Evolutionary conservation across 2,888 invertebrate genomes (phyloP), one percentile per base, ranked within the genome.

Genomic region (Heteromyza rotundicornis): DNA sequence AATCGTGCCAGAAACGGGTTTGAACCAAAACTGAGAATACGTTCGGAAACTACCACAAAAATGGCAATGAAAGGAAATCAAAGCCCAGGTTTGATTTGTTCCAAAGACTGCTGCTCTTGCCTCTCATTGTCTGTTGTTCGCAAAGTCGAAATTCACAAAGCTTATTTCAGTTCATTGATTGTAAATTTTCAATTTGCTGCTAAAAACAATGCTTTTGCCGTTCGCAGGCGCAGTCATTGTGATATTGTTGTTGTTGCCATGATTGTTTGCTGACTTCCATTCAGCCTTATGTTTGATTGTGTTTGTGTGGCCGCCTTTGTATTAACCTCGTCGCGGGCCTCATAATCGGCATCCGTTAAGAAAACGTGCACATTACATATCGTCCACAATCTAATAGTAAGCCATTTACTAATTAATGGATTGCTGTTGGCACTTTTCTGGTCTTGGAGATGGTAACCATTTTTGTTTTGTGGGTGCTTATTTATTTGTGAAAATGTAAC

Each of bases 121-220:
- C 7, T 5, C 32, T 5, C 32, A 8, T 8, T 32, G 32, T n/a
- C 40, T n/a, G 50, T 17, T 14, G 49, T n/a, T n/a, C 16, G 50
- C 60, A 23, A 53, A 44, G 1, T 44, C 8, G 8, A 22, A 36
- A 22, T 22, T n/a, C 35, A 19, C 20, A 53, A 47, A 47, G 35
- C 24, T 53, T 49, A 54, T 36, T 53, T 47, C 57, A 59, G 36
- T 57, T 54, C 55, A 64, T 50, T 60, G 60, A 60, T 57, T 51
- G 58, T 47, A 55, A 64, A 60, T 64, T 58, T 51, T 20, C 52
- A 60, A 64, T 57, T 61, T 57, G 49, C 57, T 32, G 56, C 57
- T 35, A 61, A 60, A 23, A 40, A 40, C 40, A 40, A 40, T 14
- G 40, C 40, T 3, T 3, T n/a, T n/a, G 10, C 40, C 10, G 5